Conservation (phyloP, 2,113 vertebrate genomes). For the Mesocricetus auratus region DNA sequence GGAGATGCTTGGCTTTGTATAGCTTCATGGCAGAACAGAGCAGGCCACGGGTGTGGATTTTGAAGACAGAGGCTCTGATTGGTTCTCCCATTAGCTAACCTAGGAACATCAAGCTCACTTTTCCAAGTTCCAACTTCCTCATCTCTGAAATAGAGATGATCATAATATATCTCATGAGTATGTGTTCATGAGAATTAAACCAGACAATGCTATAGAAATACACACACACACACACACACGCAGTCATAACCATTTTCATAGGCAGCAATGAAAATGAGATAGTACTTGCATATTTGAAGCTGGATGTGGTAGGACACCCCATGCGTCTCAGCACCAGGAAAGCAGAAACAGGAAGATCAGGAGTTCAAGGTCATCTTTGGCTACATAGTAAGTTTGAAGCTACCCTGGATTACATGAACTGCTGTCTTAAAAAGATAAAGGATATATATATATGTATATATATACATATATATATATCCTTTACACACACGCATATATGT, state of each 20-base stretch:
- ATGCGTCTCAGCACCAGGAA: neutral
- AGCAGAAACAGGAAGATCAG: neutral
- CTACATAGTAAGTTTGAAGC: neutral
- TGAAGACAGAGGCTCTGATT: neutral
- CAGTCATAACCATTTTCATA: conserved; percentile 5
- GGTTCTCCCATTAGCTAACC: neutral
- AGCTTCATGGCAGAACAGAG: neutral
- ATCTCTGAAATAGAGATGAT: neutral
- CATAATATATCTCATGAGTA: neutral
- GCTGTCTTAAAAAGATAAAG: neutral
- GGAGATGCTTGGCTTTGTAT: neutral
- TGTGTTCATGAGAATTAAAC: neutral
- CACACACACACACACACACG: too few species aligned
- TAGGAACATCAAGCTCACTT: neutral
- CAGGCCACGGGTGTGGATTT: neutral
- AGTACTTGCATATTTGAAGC: neutral
- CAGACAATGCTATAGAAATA: neutral
- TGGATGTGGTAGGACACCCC: neutral
- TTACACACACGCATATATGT: too few species aligned
- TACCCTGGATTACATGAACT: neutral
- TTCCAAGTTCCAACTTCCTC: neutral
- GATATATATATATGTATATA: too few species aligned
- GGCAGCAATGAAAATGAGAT: conserved; percentile 7
- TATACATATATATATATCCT: too few species aligned
- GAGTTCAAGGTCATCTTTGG: neutral